Evolutionary conservation across 2,113 vertebrate genomes (phyloP).

Genomic region (Falcunculus frontatus): DNA sequence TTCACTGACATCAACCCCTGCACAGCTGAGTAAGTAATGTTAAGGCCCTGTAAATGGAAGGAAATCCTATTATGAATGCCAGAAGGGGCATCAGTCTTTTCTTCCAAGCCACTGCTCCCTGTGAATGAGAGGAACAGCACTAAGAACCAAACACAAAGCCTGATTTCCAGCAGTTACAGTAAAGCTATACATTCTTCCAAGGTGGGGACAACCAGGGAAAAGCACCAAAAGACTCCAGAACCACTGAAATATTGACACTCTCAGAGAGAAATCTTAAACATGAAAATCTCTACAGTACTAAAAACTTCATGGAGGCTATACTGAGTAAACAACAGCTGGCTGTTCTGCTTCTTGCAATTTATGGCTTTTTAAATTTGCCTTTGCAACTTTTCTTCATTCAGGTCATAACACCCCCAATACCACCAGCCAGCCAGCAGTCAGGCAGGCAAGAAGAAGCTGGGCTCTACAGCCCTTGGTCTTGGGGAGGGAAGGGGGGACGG

Average conservation of each 20-base stretch:
- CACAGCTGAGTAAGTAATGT: slow-evolving; percentile 42
- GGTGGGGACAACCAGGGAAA: background rate
- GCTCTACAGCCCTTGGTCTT: background rate
- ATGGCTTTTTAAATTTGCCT: background rate
- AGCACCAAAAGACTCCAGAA: background rate
- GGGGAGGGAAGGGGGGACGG: background rate
- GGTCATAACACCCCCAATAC: background rate
- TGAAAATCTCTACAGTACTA: background rate
- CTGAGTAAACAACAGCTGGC: background rate
- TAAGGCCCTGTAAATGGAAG: slow-evolving; percentile 35
- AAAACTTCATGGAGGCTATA: background rate
- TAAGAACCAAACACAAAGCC: slow-evolving; percentile 17
- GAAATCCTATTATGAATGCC: slow-evolving; percentile 55
- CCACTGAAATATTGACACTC: background rate
- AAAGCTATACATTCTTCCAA: background rate
- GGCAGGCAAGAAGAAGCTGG: background rate
- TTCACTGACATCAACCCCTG: slow-evolving; percentile 21
- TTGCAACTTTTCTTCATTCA: background rate
- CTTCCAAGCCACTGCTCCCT: slow-evolving; percentile 42
- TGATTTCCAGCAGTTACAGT: background rate
- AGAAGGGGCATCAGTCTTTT: slow-evolving; percentile 29
- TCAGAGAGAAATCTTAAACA: background rate
- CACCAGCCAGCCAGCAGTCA: accelerated
- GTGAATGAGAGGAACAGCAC: background rate
- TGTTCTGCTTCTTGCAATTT: background rate